Percentiles rank a stretch among this genome's conserved stretches.
Evolutionary conservation across 2,888 invertebrate species (phyloP).

Genomic region (Chouioia cunea): DNA sequence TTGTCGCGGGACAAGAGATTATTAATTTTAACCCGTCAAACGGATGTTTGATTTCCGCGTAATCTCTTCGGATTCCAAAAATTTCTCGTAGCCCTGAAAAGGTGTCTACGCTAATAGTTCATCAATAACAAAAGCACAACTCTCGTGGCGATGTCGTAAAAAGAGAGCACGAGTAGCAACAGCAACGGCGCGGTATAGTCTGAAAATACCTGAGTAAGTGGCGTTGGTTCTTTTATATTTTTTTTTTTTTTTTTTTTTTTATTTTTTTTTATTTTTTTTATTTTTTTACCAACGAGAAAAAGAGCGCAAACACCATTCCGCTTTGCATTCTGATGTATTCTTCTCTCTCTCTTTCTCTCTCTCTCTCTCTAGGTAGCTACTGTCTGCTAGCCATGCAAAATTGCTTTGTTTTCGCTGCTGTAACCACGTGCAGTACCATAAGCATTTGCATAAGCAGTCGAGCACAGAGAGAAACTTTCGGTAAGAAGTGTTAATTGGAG

Average conservation of each 20-base stretch:
- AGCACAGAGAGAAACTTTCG: neutral
- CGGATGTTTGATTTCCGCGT: too few relatives aligned
- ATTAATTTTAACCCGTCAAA: too few relatives aligned
- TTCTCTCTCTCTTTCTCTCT: too few relatives aligned
- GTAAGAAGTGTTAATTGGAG: neutral
- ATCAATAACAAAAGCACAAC: slow-evolving; percentile 27
- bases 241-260: too few relatives aligned
- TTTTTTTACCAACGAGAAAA: too few relatives aligned
- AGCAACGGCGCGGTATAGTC: neutral
- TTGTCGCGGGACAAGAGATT: too few relatives aligned
- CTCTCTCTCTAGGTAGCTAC: neutral
- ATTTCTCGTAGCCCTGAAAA: neutral
- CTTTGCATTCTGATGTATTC: slow-evolving; percentile 46
- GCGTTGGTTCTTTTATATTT: neutral
- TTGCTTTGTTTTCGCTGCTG: slow-evolving; percentile 44
- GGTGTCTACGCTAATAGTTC: slow-evolving; percentile 6
- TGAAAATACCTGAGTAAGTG: slow-evolving; percentile 44
- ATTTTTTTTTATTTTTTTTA: too few relatives aligned
- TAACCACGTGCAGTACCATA: too few relatives aligned
- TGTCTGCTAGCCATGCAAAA: slow-evolving; percentile 17
- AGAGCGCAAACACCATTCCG: slow-evolving; percentile 35
- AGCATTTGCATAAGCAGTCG: neutral
- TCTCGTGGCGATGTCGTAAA: slow-evolving; percentile 9
- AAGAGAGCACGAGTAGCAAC: neutral
- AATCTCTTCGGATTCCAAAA: neutral